These are phyloP conservation scores for Mechanitis mazaeus DNA, from an alignment of 2,888 invertebrate genomes.

Conservation along the genomic window DNA sequence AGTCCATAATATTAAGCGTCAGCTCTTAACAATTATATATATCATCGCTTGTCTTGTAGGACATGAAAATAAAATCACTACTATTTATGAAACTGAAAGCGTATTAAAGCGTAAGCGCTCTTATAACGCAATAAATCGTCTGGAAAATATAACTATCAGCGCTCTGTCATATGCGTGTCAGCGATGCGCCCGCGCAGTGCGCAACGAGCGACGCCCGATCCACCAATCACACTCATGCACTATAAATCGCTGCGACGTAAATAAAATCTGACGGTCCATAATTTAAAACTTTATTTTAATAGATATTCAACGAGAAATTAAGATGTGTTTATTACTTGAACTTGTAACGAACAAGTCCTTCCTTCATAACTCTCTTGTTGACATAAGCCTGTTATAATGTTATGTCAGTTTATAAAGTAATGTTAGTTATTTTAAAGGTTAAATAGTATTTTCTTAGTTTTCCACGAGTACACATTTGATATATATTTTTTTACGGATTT, in stretches of 20 bases:
- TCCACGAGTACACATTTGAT: no score
- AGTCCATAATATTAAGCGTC: constrained; percentile 54
- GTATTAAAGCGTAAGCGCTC: constrained; percentile 68
- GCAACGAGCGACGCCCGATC: constrained; percentile 22
- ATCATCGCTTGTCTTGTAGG: constrained; percentile 72
- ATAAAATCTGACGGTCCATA: constrained; percentile 72
- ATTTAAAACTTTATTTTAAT: constrained; percentile 74
- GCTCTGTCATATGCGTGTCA: constrained; percentile 67
- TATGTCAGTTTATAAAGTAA: constrained; percentile 21
- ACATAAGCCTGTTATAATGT: constrained; percentile 49
- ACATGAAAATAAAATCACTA: constrained; percentile 75
- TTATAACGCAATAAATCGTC: constrained; percentile 75
- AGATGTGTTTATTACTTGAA: constrained; percentile 71
- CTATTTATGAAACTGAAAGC: constrained; percentile 72
- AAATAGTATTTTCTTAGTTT: no score
- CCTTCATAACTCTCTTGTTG: constrained; percentile 59
- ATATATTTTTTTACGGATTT: no score
- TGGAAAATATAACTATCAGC: constrained; percentile 75
- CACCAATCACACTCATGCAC: constrained; percentile 49
- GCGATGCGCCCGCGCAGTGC: constrained; percentile 35
- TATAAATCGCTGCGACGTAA: constrained; percentile 68
- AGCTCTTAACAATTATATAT: constrained; percentile 67
- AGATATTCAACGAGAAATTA: constrained; percentile 72
- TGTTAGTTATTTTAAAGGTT: no score
- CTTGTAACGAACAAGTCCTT: constrained; percentile 67